Evolutionary conservation across 2,113 vertebrate genomes (phyloP).

Genomic region (Indicator maculatus): DNA sequence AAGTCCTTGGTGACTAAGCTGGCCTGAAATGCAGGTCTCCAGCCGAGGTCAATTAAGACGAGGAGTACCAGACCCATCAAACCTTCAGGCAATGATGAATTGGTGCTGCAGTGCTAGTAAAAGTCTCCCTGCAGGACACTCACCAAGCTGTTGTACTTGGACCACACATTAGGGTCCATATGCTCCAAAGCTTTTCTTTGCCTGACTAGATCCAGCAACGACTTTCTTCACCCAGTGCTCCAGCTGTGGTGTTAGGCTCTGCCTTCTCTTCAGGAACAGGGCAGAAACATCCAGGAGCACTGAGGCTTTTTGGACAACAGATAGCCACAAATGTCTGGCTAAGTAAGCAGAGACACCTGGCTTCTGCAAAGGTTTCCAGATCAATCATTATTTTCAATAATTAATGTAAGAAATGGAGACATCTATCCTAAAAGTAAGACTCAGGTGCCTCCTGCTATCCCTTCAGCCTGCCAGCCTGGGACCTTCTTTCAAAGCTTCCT

Average conservation of each 20-base stretch:
- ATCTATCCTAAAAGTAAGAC: background rate
- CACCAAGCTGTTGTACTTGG: conserved; percentile 69
- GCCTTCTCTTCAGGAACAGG: background rate
- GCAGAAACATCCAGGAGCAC: background rate
- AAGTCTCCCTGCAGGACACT: conserved; percentile 68
- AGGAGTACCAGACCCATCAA: conserved; percentile 50
- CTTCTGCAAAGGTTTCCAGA: background rate
- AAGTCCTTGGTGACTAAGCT: conserved; percentile 21
- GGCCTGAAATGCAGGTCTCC: conserved; percentile 1
- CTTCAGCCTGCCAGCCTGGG: background rate
- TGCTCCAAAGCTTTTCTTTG: conserved; percentile 49
- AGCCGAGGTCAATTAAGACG: conserved; percentile 63
- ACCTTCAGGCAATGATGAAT: conserved; percentile 64
- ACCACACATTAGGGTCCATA: conserved; percentile 64
- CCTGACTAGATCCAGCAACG: background rate
- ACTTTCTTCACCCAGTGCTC: background rate
- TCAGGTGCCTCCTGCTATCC: background rate
- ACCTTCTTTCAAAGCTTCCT: background rate
- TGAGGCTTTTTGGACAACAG: background rate
- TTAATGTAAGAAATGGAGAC: background rate
- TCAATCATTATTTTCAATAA: background rate
- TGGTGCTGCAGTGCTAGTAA: conserved; percentile 59
- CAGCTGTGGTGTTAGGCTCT: background rate
- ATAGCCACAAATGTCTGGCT: background rate
- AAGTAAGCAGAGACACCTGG: background rate